Conservation (phyloP, 2,888 invertebrate genomes). For the Lasioglossum zephyrum region DNA sequence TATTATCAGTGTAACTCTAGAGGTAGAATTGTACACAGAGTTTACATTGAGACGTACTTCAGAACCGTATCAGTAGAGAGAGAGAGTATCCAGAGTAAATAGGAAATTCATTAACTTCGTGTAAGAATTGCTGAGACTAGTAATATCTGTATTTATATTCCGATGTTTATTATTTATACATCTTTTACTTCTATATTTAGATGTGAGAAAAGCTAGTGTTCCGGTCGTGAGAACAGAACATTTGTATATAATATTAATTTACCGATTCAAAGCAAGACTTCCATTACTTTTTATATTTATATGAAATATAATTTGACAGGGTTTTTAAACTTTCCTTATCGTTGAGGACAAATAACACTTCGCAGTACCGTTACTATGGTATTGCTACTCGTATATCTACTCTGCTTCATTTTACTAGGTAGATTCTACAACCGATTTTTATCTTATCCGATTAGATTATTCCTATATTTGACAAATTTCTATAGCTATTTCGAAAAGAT, state of each 20-base stretch:
- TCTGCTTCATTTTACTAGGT: neutral
- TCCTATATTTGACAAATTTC: neutral
- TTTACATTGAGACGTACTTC: neutral
- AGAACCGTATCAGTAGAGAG: neutral
- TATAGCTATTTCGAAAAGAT: neutral
- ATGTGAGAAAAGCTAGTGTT: neutral
- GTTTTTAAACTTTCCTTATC: neutral
- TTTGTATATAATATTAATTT: neutral
- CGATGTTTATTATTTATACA: too few relatives aligned
- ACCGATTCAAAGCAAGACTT: neutral
- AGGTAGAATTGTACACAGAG: neutral
- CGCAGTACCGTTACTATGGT: neutral
- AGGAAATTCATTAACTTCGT: neutral
- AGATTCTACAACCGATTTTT: neutral
- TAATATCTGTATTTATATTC: too few relatives aligned
- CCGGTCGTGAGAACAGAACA: neutral
- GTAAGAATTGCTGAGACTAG: neutral
- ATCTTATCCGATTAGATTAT: slow-evolving; percentile 20
- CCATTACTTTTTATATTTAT: neutral
- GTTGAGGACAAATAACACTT: neutral
- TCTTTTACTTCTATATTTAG: neutral
- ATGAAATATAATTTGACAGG: neutral
- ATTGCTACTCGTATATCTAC: neutral
- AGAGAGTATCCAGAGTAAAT: neutral
- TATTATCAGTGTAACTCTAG: neutral